These are phyloP conservation scores for Glyphotaelius pellucidus DNA, from an alignment of 2,888 invertebrate species.

Conservation along the genomic window DNA sequence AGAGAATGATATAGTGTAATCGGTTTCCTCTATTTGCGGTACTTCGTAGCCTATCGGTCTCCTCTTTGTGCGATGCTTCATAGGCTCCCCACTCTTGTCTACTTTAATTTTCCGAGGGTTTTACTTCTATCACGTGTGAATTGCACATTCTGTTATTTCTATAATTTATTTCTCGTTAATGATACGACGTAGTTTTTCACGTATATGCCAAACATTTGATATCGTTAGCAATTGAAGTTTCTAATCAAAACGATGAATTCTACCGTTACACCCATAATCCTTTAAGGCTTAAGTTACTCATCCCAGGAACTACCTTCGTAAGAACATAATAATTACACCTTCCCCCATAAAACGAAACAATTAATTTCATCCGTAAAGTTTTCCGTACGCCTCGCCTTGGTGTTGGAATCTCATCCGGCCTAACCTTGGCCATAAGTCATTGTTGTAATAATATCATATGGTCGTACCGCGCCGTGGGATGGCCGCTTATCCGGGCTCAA, in stretches of 20 bases:
- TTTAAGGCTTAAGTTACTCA: neutral
- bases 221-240: neutral
- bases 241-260: neutral
- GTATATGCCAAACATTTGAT: neutral
- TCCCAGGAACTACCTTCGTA: neutral
- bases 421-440: conserved; percentile 23
- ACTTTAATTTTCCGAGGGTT: too few species aligned
- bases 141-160: too few species aligned
- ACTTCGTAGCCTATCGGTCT: too few species aligned
- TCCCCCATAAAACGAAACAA: neutral
- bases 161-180: too few species aligned
- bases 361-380: conserved; percentile 2
- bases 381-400: neutral
- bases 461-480: neutral
- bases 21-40: too few species aligned
- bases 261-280: neutral
- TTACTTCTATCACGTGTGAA: too few species aligned
- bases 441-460: neutral
- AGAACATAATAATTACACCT: conserved; percentile 2
- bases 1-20: too few species aligned
- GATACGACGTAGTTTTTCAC: too few species aligned
- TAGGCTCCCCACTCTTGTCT: too few species aligned
- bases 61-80: too few species aligned
- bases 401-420: conserved; percentile 28
- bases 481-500: conserved; percentile 19